phyloP scores from a whole-genome alignment of 1,140 invertebrate species.

The Acromyrmex charruanus region DNA sequence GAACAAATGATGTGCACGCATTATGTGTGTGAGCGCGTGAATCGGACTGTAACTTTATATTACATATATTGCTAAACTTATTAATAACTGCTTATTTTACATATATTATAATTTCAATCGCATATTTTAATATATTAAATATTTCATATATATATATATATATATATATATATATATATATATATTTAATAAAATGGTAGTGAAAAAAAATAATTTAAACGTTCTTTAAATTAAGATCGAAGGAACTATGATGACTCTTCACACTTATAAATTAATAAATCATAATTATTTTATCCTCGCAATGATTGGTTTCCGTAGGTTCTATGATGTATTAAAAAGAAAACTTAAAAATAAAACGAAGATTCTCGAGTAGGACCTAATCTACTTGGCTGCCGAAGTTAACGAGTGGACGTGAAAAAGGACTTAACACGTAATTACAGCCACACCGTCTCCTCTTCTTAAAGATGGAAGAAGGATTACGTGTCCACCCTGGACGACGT shows the following conservation, averaged over 20 bases:
- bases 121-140: too few species aligned
- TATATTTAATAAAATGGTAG: too few species aligned
- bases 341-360: not conserved
- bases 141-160: too few species aligned
- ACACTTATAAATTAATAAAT: not conserved
- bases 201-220: too few species aligned
- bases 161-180: too few species aligned
- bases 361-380: conserved; percentile 12
- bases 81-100: not conserved
- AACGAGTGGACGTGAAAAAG: conserved; percentile 9
- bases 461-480: conserved; percentile 55
- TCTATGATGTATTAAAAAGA: not conserved
- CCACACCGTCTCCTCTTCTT: conserved; percentile 19
- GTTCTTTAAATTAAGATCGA: too few species aligned
- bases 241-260: too few species aligned
- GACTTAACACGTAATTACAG: conserved; percentile 61
- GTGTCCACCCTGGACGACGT: conserved; percentile 28
- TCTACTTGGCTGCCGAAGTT: not conserved
- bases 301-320: not conserved
- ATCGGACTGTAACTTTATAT: not conserved
- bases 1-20: too few species aligned
- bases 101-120: too few species aligned
- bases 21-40: too few species aligned
- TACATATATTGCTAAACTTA: conserved; percentile 4
- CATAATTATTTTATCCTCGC: not conserved